Conservation (phyloP, 2,113 vertebrate species). For the Smithornis capensis region DNA sequence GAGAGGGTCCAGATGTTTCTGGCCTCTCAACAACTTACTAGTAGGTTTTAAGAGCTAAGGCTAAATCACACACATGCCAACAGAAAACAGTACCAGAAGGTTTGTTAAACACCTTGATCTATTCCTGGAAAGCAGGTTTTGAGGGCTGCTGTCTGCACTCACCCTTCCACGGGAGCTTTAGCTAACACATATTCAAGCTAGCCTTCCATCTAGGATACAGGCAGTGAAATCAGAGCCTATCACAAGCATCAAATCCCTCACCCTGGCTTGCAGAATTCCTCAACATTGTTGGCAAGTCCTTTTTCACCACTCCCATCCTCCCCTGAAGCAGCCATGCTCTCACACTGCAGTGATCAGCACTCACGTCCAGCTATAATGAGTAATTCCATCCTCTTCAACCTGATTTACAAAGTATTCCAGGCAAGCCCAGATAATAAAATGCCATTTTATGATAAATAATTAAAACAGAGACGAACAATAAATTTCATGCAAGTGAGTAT, state of each 20-base stretch:
- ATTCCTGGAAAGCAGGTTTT: not conserved
- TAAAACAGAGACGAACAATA: conserved; percentile 38
- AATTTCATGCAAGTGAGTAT: not conserved
- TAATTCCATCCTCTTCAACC: conserved; percentile 22
- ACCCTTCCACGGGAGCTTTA: not conserved
- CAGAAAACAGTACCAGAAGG: not conserved
- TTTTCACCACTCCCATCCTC: not conserved
- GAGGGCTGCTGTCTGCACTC: not conserved
- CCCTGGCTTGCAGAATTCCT: not conserved
- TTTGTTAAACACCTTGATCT: not conserved
- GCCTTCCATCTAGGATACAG: not conserved
- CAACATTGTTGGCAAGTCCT: not conserved
- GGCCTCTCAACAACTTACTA: not conserved
- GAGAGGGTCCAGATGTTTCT: not conserved
- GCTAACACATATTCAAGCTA: not conserved
- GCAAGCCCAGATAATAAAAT: conserved; percentile 50
- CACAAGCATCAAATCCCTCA: not conserved
- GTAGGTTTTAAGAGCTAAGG: not conserved
- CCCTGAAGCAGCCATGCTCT: not conserved
- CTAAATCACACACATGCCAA: not conserved
- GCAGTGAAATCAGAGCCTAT: not conserved
- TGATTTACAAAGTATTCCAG: conserved; percentile 57
- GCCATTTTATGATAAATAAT: conserved; percentile 51
- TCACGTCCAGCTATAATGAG: not conserved
- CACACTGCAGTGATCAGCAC: not conserved